Evolutionary conservation across 2,113 vertebrate species (phyloP).

Genomic region (Pavo muticus): DNA sequence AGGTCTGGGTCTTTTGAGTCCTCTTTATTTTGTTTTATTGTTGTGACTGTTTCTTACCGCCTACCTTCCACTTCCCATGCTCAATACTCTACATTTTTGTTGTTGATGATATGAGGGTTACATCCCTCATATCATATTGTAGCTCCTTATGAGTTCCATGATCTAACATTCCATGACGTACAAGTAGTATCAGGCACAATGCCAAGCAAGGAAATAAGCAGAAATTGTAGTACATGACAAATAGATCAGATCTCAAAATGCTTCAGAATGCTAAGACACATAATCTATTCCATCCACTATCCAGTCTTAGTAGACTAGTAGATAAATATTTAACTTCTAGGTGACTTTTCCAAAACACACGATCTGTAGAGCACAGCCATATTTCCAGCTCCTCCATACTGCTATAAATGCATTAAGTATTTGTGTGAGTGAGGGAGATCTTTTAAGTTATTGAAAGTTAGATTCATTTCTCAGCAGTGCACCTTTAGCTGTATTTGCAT

Average conservation of each 20-base stretch:
- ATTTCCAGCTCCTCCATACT: not conserved
- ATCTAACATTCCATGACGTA: not conserved
- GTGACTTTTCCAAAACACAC: not conserved
- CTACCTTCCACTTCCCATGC: accelerated
- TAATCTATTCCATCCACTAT: not conserved
- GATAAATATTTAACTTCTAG: not conserved
- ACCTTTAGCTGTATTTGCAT: not conserved
- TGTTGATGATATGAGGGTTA: not conserved
- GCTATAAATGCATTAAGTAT: not conserved
- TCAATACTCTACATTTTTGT: not conserved
- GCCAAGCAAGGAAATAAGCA: not conserved
- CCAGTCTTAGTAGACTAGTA: not conserved
- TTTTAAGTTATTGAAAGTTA: not conserved
- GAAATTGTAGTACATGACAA: not conserved
- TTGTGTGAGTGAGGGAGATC: not conserved
- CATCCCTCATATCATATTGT: not conserved
- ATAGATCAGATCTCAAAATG: not conserved
- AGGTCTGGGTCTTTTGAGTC: not conserved
- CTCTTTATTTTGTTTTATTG: not conserved
- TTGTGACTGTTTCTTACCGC: not conserved
- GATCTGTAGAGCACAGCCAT: not conserved
- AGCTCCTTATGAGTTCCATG: not conserved
- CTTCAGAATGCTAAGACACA: not conserved
- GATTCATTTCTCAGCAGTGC: not conserved
- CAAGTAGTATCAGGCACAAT: not conserved